Percentiles rank a stretch among this genome's conserved stretches.
These are phyloP conservation scores for Trichogramma evanescens DNA, from an alignment of 2,888 invertebrate genomes.

Conservation along the genomic window DNA sequence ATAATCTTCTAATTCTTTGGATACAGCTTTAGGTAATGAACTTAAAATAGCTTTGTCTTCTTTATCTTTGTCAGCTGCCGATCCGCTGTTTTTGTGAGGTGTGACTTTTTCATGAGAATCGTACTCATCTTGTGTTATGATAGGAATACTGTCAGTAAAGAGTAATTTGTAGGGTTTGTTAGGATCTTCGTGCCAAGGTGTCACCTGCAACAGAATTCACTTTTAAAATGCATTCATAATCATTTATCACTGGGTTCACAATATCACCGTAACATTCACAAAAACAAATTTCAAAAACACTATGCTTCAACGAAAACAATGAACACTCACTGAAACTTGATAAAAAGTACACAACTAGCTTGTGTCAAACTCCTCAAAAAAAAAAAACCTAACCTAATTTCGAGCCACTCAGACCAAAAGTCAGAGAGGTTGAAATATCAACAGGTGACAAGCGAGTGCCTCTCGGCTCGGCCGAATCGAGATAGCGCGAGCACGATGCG, in stretches of 20 bases:
- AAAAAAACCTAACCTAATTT: no score
- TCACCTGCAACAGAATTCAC: constrained; percentile 27
- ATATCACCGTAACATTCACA: not conserved
- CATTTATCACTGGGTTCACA: no score
- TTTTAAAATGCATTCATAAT: not conserved
- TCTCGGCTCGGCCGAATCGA: no score
- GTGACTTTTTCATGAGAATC: constrained; percentile 32
- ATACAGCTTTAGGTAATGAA: constrained; percentile 38
- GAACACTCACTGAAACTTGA: no score
- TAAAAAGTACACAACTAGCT: no score
- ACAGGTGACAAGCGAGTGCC: no score
- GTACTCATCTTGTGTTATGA: constrained; percentile 63
- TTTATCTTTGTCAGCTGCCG: constrained; percentile 38
- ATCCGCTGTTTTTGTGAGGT: constrained; percentile 28
- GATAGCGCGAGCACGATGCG: no score
- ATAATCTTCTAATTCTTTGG: constrained; percentile 42
- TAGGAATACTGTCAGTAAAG: constrained; percentile 59
- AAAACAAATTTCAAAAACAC: not conserved
- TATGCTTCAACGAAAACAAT: not conserved
- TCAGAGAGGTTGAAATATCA: no score
- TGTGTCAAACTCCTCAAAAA: no score
- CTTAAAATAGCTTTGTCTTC: constrained; percentile 40
- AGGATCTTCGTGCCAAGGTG: constrained; percentile 37
- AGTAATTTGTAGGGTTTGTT: constrained; percentile 49
- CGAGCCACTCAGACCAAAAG: no score